Base-by-base conservation (phyloP, 2,888 invertebrate genomes). In the Diaperis boleti region DNA sequence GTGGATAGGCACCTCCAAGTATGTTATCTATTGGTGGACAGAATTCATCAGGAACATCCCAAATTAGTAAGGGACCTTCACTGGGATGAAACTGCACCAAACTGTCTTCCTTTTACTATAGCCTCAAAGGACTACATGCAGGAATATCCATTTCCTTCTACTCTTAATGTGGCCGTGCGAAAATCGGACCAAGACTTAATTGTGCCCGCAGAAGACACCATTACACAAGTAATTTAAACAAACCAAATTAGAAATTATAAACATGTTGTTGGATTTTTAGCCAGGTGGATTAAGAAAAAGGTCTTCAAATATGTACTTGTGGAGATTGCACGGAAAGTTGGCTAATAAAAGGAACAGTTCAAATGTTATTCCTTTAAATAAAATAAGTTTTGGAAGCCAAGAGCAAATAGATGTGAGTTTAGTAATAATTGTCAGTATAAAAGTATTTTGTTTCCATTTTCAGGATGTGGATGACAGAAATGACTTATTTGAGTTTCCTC, bases 41-140 rank as follows among this genome's bases (percentile, higher is more conserved):
- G 94, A 82, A 94, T 95, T 91, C 94, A 94, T 78, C 90, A 94
- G 79, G 92, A 94, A 76, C 92, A 94, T 82, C 95, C 95, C 0
- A 91, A 92, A 78, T 81, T 95, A 60, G 88, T 93, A 65, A 88
- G 87, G 70, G 95, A 95, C 83, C 92, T 92, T 77, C 94, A 94
- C 77, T 95, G 94, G 95, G 92, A 92, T 75, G 90, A 72, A 55
- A 69, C 72, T 8, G 78, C 74, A 2, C 77, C 78, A 2, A 69
- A 88, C 15, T 91, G 92, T 77, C 80, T 95, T 68, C 95, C 95
- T 0, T 94, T 94, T 79, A 95, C 96, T 0, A 87, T 92, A 8
- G 95, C 93, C 0, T 88, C 95, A 0, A 88, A 92, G 78, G 87
- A 89, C 62, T 92, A 91, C 73, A 86, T 92, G 18, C 91, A 92